These are phyloP conservation scores for Tadarida brasiliensis DNA, from an alignment of 2,797 vertebrate species.

Conservation along the genomic window DNA sequence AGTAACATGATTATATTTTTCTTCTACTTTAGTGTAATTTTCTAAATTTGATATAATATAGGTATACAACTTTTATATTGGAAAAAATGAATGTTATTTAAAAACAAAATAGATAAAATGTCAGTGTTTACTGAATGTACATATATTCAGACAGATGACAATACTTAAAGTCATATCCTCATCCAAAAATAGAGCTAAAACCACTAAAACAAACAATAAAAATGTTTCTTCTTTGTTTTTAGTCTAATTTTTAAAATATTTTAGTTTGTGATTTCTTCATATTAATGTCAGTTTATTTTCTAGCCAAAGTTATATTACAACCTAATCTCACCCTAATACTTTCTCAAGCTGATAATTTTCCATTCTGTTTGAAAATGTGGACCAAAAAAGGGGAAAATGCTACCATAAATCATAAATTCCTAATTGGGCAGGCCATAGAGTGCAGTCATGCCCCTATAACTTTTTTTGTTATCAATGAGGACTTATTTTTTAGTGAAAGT, in stretches of 20 bases:
- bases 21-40: not conserved
- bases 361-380: not conserved
- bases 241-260: not conserved
- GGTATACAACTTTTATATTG: not conserved
- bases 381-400: not conserved
- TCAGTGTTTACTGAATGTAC: not conserved
- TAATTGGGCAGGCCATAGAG: not conserved
- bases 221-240: not conserved
- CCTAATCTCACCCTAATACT: not conserved
- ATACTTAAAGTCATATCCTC: not conserved
- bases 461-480: not conserved
- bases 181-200: not conserved
- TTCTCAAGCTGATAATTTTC: not conserved
- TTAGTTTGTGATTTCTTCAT: conserved; percentile 14
- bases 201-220: not conserved
- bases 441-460: not conserved
- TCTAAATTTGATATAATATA: not conserved
- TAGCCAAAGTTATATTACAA: not conserved
- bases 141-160: not conserved
- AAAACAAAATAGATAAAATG: conserved; percentile 33
- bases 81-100: not conserved
- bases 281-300: not conserved
- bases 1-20: not conserved
- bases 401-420: not conserved
- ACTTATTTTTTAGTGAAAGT: not conserved